Conservation (phyloP, 92 coral and sea anemone species). For the Porites divaricata region DNA sequence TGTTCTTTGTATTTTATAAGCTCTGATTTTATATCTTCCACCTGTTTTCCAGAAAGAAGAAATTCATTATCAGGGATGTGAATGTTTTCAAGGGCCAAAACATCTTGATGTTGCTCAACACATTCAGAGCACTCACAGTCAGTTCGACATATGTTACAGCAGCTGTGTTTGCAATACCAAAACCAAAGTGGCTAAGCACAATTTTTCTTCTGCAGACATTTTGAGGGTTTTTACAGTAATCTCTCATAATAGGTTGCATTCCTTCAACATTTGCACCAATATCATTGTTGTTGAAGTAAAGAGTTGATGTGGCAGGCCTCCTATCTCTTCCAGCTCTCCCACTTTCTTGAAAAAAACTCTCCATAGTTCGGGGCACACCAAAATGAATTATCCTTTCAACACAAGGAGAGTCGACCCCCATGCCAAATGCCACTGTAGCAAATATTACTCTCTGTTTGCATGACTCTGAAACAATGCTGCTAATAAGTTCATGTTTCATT, state of each 20-base stretch:
- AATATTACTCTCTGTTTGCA: too few relatives aligned
- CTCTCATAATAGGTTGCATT: too few relatives aligned
- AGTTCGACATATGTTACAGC: too few relatives aligned
- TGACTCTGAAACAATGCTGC: background rate
- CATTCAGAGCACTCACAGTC: too few relatives aligned
- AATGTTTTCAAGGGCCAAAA: background rate
- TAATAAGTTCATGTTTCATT: conserved; percentile 18
- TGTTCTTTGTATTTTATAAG: background rate
- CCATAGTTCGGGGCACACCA: conserved; percentile 44
- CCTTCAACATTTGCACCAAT: too few relatives aligned
- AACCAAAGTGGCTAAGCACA: too few relatives aligned
- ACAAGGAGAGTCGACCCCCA: conserved; percentile 30
- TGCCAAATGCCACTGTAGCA: conserved; percentile 39
- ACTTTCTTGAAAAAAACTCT: conserved; percentile 30
- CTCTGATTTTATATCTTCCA: background rate
- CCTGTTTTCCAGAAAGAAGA: background rate
- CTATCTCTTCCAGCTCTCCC: conserved; percentile 43
- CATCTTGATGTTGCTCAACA: too few relatives aligned
- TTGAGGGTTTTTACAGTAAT: too few relatives aligned
- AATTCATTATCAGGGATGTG: background rate
- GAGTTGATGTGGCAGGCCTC: conserved; percentile 11
- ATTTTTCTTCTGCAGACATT: too few relatives aligned
- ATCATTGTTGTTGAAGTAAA: too few relatives aligned
- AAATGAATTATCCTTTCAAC: too few relatives aligned
- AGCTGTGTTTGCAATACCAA: too few relatives aligned